Base-by-base conservation (phyloP, 2,888 invertebrate genomes). In the Sarcophaga subvicina region DNA sequence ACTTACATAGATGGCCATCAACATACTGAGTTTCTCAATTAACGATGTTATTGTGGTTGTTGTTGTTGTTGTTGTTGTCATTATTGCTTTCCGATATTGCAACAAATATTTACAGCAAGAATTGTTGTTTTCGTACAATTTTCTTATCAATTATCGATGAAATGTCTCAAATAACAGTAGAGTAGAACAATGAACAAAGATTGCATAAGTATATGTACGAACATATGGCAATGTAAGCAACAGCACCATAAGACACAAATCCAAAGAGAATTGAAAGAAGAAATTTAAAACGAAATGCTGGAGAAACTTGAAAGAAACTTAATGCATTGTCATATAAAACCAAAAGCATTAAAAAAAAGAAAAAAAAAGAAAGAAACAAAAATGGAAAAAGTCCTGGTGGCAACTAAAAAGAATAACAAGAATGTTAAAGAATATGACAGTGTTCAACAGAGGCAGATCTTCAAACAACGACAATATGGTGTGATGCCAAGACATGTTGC, bases 101-200 rank as follows among this genome's bases (percentile, higher is more conserved):
- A 59, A n/a, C 66, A 73, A 66, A 66, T 72, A 49, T 72, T 64
- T 67, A 63, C 22, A 59, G 8, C 60, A 20, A 27, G n/a, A 67
- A 78, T 27, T 60, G 45, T 37, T 71, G 45, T 37, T 71, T 69
- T 79, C 45, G 37, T 81, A 59, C 75, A 76, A 79, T 71, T 37
- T 37, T 85, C 79, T 87, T 82, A 84, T 87, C 87, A 87, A 87
- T 87, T 87, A 87, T 87, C 87, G 84, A 80, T 82, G 66, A 83
- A 87, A 79, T 79, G 81, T 84, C 87, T 87, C 84, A 81, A 79
- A 87, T 87, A 84, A 78, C 85, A 75, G 66, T 62, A 76, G 25
- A 78, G 8, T 62, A 59, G 69, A 63, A 20, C 2, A 17, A 62
- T 45, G 25, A 37, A 60, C 67, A 22, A 69, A 59, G 72, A 60